A percentile compares a stretch with the other conserved stretches of the same genome.
Evolutionary conservation across 2,113 vertebrate genomes (phyloP).

Genomic region (Gymnocephalus cernua): DNA sequence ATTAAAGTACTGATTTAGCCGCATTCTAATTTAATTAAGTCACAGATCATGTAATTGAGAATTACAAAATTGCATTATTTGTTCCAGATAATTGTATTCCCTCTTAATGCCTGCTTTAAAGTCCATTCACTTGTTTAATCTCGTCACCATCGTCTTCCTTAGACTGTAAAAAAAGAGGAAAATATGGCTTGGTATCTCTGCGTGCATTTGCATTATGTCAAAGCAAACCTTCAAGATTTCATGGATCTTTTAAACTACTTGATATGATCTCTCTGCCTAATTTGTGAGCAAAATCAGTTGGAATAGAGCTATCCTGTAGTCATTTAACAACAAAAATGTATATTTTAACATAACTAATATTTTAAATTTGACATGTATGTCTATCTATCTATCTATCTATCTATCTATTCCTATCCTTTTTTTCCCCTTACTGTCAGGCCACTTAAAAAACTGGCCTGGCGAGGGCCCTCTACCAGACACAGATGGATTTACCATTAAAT

Average conservation of each 20-base stretch:
- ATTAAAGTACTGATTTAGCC: constrained; percentile 68
- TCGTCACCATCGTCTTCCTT: constrained; percentile 40
- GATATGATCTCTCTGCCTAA: constrained; percentile 37
- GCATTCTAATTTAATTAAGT: constrained; percentile 74
- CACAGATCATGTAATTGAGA: constrained; percentile 69
- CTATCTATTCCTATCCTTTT: constrained; percentile 23
- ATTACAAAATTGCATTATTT: constrained; percentile 70
- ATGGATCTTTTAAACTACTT: constrained; percentile 23
- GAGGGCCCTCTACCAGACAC: constrained; percentile 56
- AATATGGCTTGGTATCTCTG: background rate
- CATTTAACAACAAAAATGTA: background rate
- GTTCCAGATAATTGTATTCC: constrained; percentile 72
- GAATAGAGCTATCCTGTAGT: background rate
- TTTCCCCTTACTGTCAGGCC: constrained; percentile 54
- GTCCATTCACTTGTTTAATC: constrained; percentile 71
- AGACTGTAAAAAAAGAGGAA: constrained; percentile 14
- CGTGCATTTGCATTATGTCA: constrained; percentile 26
- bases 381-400: constrained; percentile 34
- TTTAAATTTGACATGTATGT: background rate
- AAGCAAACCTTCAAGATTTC: constrained; percentile 38
- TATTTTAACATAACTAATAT: background rate
- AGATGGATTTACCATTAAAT: constrained; percentile 83
- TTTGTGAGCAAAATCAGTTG: background rate
- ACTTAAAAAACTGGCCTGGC: constrained; percentile 56
- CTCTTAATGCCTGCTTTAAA: constrained; percentile 63